These are phyloP conservation scores for Solenopsis fugax DNA, from an alignment of 1,140 invertebrate genomes.

Conservation along the genomic window DNA sequence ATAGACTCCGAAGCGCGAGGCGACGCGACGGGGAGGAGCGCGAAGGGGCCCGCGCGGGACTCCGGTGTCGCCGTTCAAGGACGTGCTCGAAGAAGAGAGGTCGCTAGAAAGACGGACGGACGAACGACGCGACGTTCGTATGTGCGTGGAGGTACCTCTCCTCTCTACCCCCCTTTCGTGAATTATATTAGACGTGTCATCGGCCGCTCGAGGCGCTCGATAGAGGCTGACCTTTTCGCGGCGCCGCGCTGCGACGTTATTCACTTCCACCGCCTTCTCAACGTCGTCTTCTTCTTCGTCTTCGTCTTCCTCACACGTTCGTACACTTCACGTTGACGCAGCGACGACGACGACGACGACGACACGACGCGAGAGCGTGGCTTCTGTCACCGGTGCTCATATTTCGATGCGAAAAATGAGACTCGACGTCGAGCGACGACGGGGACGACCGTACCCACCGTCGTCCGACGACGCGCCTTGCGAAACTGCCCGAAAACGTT, in stretches of 20 bases:
- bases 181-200: conserved; percentile 28
- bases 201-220: conserved; percentile 23
- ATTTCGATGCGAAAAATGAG: not conserved
- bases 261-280: not conserved
- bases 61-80: conserved; percentile 15
- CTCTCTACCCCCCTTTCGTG: not conserved
- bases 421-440: not conserved
- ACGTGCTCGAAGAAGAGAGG: conserved; percentile 2
- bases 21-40: not conserved
- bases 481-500: conserved; percentile 49
- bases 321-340: not conserved
- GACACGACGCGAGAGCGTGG: not conserved
- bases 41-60: not conserved
- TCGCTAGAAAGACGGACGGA: not conserved
- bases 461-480: not conserved
- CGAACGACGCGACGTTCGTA: not conserved
- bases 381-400: conserved; percentile 9
- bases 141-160: not conserved
- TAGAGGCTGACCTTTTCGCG: conserved; percentile 41
- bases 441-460: not conserved
- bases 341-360: not conserved
- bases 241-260: conserved; percentile 15
- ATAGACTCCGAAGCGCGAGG: not conserved
- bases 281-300: not conserved
- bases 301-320: conserved; percentile 27